phyloP scores from a whole-genome alignment of 1,140 invertebrate species.

The Luehdorfia chinensis region DNA sequence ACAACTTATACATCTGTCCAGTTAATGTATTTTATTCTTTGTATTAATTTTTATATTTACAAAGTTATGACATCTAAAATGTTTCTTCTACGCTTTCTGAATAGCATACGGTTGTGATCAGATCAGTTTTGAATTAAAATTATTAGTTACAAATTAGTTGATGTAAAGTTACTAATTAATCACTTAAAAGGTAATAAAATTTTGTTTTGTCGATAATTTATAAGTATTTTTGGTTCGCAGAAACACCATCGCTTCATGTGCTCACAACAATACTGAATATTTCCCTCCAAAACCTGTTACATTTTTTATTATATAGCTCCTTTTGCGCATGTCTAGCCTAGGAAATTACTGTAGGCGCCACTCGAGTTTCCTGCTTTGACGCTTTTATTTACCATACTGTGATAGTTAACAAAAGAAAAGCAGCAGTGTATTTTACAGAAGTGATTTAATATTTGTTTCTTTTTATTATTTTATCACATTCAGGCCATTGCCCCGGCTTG shows the following conservation, averaged over 20 bases:
- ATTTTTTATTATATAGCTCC: slow-evolving; percentile 12
- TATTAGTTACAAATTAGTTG: too few species aligned
- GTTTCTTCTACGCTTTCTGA: too few species aligned
- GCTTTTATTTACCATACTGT: neutral
- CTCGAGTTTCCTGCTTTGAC: slow-evolving; percentile 15
- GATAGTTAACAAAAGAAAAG: neutral
- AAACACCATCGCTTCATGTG: slow-evolving; percentile 20
- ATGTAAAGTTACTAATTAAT: neutral
- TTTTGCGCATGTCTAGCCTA: slow-evolving; percentile 40
- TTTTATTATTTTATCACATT: slow-evolving; percentile 13
- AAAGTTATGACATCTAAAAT: too few species aligned
- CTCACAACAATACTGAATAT: slow-evolving; percentile 32
- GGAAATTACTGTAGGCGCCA: slow-evolving; percentile 9
- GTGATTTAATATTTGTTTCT: slow-evolving; percentile 7
- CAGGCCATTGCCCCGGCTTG: slow-evolving; percentile 8
- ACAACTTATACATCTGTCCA: too few species aligned
- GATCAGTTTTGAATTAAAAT: too few species aligned
- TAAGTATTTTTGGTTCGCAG: too few species aligned
- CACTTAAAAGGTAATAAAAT: neutral
- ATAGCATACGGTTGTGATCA: too few species aligned
- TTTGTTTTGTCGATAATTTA: too few species aligned
- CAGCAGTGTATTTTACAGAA: slow-evolving; percentile 13
- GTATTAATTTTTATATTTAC: too few species aligned
- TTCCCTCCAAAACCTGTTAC: slow-evolving; percentile 31
- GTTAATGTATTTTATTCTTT: too few species aligned